Conservation (phyloP, 2,888 invertebrate genomes). For the Morinoia aosen region DNA sequence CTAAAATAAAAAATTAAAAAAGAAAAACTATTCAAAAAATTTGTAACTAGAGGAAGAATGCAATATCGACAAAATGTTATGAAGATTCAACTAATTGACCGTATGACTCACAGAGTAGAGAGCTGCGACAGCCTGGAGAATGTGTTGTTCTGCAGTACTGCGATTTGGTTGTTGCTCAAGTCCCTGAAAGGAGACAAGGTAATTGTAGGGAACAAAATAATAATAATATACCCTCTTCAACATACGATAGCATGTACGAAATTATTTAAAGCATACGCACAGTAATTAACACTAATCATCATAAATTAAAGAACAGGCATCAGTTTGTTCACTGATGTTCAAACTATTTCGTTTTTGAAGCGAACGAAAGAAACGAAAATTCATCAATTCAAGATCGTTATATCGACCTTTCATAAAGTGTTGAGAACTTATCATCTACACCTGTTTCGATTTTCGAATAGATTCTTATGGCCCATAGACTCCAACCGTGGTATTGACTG, state of each 20-base stretch:
- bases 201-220: not conserved
- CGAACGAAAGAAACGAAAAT: too few relatives aligned
- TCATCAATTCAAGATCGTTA: too few relatives aligned
- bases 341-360: not conserved
- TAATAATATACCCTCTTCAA: not conserved
- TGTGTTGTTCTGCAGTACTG: constrained; percentile 90
- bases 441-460: too few relatives aligned
- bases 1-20: too few relatives aligned
- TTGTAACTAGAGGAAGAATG: not conserved
- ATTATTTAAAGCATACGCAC: not conserved
- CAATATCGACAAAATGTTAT: not conserved
- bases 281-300: not conserved
- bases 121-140: constrained; percentile 91
- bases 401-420: too few relatives aligned
- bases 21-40: not conserved
- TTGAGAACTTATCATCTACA: too few relatives aligned
- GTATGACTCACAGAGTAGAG: constrained; percentile 79
- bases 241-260: not conserved
- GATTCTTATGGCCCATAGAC: too few relatives aligned
- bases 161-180: constrained; percentile 94
- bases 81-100: not conserved
- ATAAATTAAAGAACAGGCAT: not conserved
- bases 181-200: constrained; percentile 77
- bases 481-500: too few relatives aligned
- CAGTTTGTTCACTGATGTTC: not conserved